Conservation (phyloP, 2,888 invertebrate genomes). For the Xiphydria camelus region DNA sequence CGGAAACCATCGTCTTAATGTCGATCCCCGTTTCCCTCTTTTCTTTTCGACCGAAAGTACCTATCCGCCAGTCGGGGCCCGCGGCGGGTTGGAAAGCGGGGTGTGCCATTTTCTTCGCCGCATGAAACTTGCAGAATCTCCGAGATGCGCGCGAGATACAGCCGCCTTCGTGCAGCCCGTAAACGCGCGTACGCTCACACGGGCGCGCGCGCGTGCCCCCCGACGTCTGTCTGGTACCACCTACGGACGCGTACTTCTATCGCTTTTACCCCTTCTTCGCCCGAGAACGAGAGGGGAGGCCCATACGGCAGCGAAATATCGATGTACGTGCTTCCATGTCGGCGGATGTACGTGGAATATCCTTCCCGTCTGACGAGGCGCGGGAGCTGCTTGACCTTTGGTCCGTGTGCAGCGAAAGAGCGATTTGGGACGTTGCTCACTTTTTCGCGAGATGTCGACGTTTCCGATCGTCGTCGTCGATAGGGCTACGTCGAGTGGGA, state of each 20-base stretch:
- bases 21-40: too few species aligned
- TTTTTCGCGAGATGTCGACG: too few species aligned
- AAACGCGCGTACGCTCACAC: neutral
- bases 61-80: too few species aligned
- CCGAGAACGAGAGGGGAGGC: constrained; percentile 13
- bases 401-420: too few species aligned
- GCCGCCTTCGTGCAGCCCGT: too few species aligned
- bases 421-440: too few species aligned
- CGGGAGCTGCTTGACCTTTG: constrained; percentile 10
- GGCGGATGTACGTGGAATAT: constrained; percentile 44
- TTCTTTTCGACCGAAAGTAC: too few species aligned
- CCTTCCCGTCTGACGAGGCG: constrained; percentile 20
- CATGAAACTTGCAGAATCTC: constrained; percentile 45
- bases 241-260: constrained; percentile 32
- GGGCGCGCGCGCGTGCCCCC: neutral
- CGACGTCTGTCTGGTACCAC: constrained; percentile 30
- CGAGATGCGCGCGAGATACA: constrained; percentile 15
- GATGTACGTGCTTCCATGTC: constrained; percentile 43
- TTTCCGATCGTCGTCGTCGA: too few species aligned
- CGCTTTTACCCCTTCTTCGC: constrained; percentile 28
- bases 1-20: too few species aligned
- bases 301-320: constrained; percentile 36
- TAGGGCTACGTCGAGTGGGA: too few species aligned
- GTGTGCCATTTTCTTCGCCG: constrained; percentile 41
- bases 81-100: too few species aligned